These are phyloP conservation scores for Lepidocyrtoides sp. DNA, from an alignment of 2,888 invertebrate genomes.

Conservation along the genomic window DNA sequence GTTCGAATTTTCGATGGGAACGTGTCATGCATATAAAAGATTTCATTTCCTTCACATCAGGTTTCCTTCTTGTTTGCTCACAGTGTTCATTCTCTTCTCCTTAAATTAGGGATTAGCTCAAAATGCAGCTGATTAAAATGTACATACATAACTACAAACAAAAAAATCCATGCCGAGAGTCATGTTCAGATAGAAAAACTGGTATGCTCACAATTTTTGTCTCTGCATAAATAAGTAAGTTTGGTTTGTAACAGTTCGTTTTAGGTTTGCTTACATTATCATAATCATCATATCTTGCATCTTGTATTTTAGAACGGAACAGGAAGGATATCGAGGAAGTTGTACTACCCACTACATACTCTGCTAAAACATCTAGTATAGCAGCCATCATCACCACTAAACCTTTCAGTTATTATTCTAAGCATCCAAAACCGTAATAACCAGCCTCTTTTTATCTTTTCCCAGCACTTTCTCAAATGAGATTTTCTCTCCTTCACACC, in stretches of 20 bases:
- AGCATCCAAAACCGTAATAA: conserved; percentile 56
- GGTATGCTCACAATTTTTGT: too few species aligned
- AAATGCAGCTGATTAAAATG: conserved; percentile 68
- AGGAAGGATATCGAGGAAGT: conserved; percentile 51
- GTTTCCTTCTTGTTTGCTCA: too few species aligned
- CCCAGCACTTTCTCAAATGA: conserved; percentile 68
- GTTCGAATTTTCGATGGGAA: not conserved
- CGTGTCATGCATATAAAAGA: conserved; percentile 83
- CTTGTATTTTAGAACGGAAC: too few species aligned
- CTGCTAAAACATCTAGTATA: too few species aligned
- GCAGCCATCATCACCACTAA: not conserved
- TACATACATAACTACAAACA: not conserved
- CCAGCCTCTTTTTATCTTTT: conserved; percentile 62
- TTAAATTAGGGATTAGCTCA: conserved; percentile 62
- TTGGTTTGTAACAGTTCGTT: conserved; percentile 20
- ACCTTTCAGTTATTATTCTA: not conserved
- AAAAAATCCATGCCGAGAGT: too few species aligned
- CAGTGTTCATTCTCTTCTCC: not conserved
- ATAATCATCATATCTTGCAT: conserved; percentile 21
- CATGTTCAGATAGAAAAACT: too few species aligned
- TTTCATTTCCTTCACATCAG: conserved; percentile 54
- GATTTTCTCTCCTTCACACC: conserved; percentile 42
- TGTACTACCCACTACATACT: not conserved
- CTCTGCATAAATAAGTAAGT: not conserved
- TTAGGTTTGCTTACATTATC: too few species aligned